Evolutionary conservation across 2,113 vertebrate genomes (phyloP).

Genomic region (Hypanus sabinus): DNA sequence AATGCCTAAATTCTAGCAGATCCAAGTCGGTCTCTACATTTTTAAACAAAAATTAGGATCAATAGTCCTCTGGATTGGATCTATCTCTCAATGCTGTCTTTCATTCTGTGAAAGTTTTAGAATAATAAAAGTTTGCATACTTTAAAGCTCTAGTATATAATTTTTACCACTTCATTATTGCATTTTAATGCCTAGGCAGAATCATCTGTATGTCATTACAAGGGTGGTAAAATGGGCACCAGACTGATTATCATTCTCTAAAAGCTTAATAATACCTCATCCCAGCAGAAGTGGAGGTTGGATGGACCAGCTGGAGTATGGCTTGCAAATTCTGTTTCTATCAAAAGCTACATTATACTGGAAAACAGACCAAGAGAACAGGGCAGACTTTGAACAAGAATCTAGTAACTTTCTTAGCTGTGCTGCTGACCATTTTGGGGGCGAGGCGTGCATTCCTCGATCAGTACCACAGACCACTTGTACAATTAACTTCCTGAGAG

Average conservation of each 20-base stretch:
- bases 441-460: neutral
- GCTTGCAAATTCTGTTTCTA: neutral
- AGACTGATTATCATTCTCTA: neutral
- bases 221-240: neutral
- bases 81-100: neutral
- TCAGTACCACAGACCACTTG: neutral
- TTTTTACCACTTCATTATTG: neutral
- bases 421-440: neutral
- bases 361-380: neutral
- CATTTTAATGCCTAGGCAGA: neutral
- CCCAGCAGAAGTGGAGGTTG: neutral
- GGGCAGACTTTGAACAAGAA: neutral
- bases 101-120: too few relatives aligned
- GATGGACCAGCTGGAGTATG: neutral
- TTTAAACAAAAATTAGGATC: neutral
- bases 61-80: neutral
- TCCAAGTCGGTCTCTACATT: too few relatives aligned
- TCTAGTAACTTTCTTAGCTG: neutral
- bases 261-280: neutral
- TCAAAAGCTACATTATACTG: neutral
- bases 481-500: neutral
- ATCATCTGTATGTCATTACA: conserved; percentile 18
- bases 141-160: neutral
- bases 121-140: neutral
- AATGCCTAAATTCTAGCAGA: too few relatives aligned